Percentiles rank a stretch among this genome's conserved stretches.
phyloP scores from a whole-genome alignment of 1,140 invertebrate genomes.

The Drusus annulatus region DNA sequence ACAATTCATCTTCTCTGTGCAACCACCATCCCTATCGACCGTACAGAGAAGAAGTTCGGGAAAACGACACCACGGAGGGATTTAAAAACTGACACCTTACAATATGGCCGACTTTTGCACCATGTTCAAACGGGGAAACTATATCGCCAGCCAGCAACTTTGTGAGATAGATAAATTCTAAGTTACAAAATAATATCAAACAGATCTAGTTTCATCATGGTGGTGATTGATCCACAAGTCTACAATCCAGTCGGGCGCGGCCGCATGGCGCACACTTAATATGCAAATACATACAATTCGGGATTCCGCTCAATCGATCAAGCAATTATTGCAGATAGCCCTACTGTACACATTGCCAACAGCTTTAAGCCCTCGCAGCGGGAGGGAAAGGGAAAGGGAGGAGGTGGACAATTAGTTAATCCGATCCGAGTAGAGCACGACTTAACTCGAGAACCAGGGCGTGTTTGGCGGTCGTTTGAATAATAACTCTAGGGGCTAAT shows the following conservation, averaged over 20 bases:
- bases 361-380: constrained; percentile 3
- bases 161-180: no score
- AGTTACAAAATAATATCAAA: no score
- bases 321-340: constrained; percentile 21
- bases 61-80: no score
- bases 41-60: no score
- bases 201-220: no score
- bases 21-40: no score
- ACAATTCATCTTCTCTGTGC: no score
- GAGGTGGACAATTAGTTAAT: constrained; percentile 28
- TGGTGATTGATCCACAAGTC: no score
- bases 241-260: neutral
- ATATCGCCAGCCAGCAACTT: no score
- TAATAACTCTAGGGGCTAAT: constrained; percentile 9
- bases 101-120: no score
- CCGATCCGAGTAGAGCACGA: constrained; percentile 3
- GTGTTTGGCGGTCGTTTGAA: constrained; percentile 11
- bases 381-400: neutral
- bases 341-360: constrained; percentile 10
- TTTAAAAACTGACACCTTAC: no score
- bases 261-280: neutral
- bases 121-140: no score
- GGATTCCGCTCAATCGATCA: constrained; percentile 30
- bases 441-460: neutral
- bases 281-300: constrained; percentile 22